Evolutionary conservation across 2,113 vertebrate genomes (phyloP).

Genomic region (Ailuropoda melanoleuca): DNA sequence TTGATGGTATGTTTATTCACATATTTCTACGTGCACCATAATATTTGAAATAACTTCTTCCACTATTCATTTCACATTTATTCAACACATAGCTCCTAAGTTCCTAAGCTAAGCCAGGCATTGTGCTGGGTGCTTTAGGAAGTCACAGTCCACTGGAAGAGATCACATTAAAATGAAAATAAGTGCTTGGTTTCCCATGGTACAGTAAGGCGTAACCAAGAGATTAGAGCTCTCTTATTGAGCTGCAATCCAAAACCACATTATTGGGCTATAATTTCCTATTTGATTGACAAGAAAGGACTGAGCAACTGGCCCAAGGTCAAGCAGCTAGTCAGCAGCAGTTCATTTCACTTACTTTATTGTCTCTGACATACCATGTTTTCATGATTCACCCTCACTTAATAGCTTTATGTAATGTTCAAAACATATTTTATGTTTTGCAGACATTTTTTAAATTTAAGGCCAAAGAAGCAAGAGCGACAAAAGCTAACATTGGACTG

Average conservation of each 20-base stretch:
- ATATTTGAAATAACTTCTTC: conserved; percentile 50
- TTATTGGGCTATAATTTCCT: conserved; percentile 77
- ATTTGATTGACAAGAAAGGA: conserved; percentile 80
- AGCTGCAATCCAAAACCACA: conserved; percentile 76
- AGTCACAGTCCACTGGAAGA: conserved; percentile 73
- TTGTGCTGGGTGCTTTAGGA: conserved; percentile 59
- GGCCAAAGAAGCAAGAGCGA: conserved; percentile 62
- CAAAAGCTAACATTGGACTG: conserved; percentile 51
- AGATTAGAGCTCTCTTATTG: conserved; percentile 76
- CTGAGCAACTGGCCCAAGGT: conserved; percentile 77
- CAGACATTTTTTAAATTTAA: conserved; percentile 72
- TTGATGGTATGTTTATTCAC: background rate
- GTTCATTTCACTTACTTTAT: conserved; percentile 75
- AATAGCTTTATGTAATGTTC: conserved; percentile 75
- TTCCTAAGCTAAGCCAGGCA: conserved; percentile 48
- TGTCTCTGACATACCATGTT: conserved; percentile 74
- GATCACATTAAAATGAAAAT: conserved; percentile 76
- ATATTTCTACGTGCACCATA: conserved; percentile 29
- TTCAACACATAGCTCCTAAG: conserved; percentile 48
- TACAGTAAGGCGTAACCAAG: conserved; percentile 67
- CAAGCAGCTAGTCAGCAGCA: conserved; percentile 69
- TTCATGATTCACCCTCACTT: conserved; percentile 64
- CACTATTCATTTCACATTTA: conserved; percentile 56
- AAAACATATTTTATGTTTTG: conserved; percentile 73
- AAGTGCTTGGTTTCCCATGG: conserved; percentile 72